Conservation (phyloP, 2,113 vertebrate species). For the Catharus minimus region DNA sequence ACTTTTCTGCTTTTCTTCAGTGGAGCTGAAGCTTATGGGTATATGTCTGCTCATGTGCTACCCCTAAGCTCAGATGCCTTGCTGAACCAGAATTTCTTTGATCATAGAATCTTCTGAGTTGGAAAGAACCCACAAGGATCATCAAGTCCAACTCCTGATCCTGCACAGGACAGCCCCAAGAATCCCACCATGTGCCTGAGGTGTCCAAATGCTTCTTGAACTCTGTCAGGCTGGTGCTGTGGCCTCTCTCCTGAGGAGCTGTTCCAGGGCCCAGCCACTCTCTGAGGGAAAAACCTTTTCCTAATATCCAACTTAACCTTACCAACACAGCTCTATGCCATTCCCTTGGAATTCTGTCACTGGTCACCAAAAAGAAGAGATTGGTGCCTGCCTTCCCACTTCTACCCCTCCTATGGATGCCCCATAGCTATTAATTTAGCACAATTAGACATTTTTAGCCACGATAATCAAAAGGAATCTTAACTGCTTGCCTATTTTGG, state of each 20-base stretch:
- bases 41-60: accelerated
- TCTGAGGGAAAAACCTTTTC: neutral
- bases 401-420: neutral
- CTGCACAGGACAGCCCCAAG: neutral
- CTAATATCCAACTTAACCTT: neutral
- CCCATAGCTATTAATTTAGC: neutral
- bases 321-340: neutral
- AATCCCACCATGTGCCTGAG: neutral
- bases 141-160: neutral
- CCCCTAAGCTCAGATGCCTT: neutral
- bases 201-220: neutral
- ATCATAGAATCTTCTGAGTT: neutral
- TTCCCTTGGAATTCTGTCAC: neutral
- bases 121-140: neutral
- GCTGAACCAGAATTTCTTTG: neutral
- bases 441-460: neutral
- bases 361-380: neutral
- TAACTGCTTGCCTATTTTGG: neutral
- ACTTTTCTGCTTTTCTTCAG: neutral
- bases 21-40: neutral
- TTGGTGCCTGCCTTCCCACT: neutral
- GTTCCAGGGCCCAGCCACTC: no score
- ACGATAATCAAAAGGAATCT: neutral
- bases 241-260: neutral
- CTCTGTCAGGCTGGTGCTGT: neutral